A percentile compares a stretch with the other conserved stretches of the same genome.
Conservation (phyloP, 2,888 invertebrate genomes). For the Agonopterix heracliana region DNA sequence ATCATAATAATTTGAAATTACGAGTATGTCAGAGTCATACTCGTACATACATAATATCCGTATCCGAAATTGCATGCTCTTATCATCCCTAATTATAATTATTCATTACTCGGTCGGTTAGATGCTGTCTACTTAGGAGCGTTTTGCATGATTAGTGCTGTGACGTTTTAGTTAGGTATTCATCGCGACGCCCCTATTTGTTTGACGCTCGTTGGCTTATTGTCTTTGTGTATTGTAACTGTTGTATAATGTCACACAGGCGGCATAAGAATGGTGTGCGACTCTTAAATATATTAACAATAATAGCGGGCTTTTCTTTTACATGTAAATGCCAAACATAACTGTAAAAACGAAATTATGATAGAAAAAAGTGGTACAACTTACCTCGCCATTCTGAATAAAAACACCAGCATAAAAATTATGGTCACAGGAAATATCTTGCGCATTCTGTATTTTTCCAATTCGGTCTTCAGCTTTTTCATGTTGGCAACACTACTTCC, state of each 20-base stretch:
- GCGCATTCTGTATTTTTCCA: conserved; percentile 58
- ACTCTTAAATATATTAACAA: too few species aligned
- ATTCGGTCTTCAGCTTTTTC: conserved; percentile 42
- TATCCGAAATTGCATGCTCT: too few species aligned
- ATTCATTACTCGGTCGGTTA: conserved; percentile 23
- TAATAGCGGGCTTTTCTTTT: too few species aligned
- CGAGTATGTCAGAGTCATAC: too few species aligned
- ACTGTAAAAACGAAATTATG: too few species aligned
- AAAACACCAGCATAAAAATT: conserved; percentile 49
- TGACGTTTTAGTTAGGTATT: conserved; percentile 49
- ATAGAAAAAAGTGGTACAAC: conserved; percentile 16
- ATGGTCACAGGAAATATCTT: conserved; percentile 47
- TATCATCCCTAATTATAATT: background rate
- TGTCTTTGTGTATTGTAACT: conserved; percentile 8
- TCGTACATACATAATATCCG: too few species aligned
- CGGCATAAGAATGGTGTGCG: too few species aligned
- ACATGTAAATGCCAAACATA: too few species aligned
- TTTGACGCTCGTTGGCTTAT: conserved; percentile 27
- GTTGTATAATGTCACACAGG: too few species aligned
- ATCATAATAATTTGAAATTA: too few species aligned
- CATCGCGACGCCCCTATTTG: conserved; percentile 40
- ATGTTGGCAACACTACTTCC: conserved; percentile 68
- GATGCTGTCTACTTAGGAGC: conserved; percentile 39
- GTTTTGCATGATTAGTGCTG: conserved; percentile 57
- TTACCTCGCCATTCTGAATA: conserved; percentile 62